Percentiles rank a stretch among this genome's conserved stretches.
Evolutionary conservation across 2,797 vertebrate genomes (phyloP).

Genomic region (Sebastiscus albofasciatus): DNA sequence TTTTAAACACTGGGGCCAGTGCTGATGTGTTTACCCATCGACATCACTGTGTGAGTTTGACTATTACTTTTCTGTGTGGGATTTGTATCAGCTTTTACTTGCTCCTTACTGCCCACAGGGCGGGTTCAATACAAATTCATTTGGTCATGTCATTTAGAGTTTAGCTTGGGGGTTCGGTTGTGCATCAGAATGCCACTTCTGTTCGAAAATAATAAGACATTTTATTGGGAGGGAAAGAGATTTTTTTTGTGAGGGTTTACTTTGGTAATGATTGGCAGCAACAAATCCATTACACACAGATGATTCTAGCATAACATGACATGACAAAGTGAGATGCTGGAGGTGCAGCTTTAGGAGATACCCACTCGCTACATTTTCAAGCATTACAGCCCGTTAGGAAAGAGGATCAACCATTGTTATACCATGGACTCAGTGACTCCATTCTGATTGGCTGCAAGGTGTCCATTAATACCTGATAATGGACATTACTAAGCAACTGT

Average conservation of each 20-base stretch:
- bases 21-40: conserved; percentile 44
- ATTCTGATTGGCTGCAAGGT: no score
- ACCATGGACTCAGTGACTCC: no score
- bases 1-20: conserved; percentile 7
- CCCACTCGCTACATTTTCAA: background rate
- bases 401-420: no score
- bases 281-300: background rate
- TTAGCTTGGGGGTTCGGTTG: conserved; percentile 42
- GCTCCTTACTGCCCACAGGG: conserved; percentile 48
- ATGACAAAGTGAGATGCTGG: background rate
- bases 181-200: conserved; percentile 50
- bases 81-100: conserved; percentile 44
- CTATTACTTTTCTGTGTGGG: conserved; percentile 62
- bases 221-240: background rate
- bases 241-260: background rate
- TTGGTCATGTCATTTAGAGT: conserved; percentile 61
- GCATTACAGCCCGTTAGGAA: no score
- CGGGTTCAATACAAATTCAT: conserved; percentile 71
- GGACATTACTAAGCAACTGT: no score
- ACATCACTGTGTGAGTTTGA: conserved; percentile 38
- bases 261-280: background rate
- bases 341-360: background rate
- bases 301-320: background rate
- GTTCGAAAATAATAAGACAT: conserved; percentile 42
- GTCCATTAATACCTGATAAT: no score